Base-by-base conservation (phyloP, 2,888 invertebrate species). In the Lasius platythorax region DNA sequence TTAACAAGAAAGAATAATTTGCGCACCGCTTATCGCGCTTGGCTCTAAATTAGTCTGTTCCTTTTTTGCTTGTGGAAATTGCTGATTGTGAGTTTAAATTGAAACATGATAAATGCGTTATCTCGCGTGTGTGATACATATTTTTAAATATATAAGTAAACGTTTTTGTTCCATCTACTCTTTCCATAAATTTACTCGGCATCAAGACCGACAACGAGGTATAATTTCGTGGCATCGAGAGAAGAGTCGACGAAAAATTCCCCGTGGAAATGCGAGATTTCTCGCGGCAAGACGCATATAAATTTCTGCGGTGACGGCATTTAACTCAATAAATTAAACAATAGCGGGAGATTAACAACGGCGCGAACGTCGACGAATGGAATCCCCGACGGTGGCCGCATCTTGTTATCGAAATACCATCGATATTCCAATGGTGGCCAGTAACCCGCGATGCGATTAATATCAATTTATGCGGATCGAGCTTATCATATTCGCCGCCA, bases 341-440 rank as follows among this genome's bases (percentile, higher is more conserved):
- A 58, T 15, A 9, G 56, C 11, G 53, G 6, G 18, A 30, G 56
- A 70, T 56, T 58, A 78, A 78, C 37, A 58, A 30, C 12, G 11
- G n/a, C 23, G 40, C 12, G 37, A 37, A 64, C 40, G 23, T 23
- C 23, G 66, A 40, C 30, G 40, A 78, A 56, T 40, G 46, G 33
- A 50, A 75, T 43, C 15, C 40, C 12, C 70, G 43, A 75, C 5
- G 30, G 64, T 64, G 64, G 64, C 18, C 33, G 43, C 33, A 70
- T 70, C 70, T 70, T 58, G 68, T 78, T 78, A 58, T 78, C 70
- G 56, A 43, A 78, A 68, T 23, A 43, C 43, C n/a, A 78, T 78
- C 56, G 70, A 78, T 78, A 70, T 68, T 70, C n/a, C 70, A 23
- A 8, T 30, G 43, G 23, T 37, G 33, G 11, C 58, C 58, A 43